phyloP scores from a whole-genome alignment of 1,140 invertebrate species.

The Zaprionus ghesquierei region DNA sequence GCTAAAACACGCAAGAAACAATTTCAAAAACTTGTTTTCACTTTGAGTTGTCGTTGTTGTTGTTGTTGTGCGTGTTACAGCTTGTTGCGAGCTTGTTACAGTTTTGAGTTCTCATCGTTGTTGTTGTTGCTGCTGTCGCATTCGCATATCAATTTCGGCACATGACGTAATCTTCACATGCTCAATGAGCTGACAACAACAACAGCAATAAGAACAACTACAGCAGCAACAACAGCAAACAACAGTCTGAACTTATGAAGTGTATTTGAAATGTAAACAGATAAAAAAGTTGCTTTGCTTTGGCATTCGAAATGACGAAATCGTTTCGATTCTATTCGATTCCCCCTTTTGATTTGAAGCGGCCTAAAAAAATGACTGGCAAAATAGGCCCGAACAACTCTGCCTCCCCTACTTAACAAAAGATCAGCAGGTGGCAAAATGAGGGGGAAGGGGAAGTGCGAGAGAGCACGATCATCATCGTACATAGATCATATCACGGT shows the following conservation, averaged over 20 bases:
- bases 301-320: slow-evolving; percentile 16
- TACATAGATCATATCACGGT: slow-evolving; percentile 14
- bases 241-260: slow-evolving; percentile 58
- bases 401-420: neutral
- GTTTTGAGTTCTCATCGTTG: slow-evolving; percentile 26
- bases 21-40: slow-evolving; percentile 37
- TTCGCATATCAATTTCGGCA: slow-evolving; percentile 79
- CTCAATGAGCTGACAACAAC: slow-evolving; percentile 46
- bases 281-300: slow-evolving; percentile 43
- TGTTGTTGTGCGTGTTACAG: slow-evolving; percentile 50
- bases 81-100: slow-evolving; percentile 52
- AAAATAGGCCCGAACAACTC: slow-evolving; percentile 5
- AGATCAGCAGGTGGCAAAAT: neutral
- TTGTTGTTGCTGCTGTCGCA: slow-evolving; percentile 40
- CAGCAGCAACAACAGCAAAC: slow-evolving; percentile 31
- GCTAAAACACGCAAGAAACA: slow-evolving; percentile 15
- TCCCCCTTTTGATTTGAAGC: neutral
- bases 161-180: slow-evolving; percentile 80
- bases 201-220: slow-evolving; percentile 36
- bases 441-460: neutral
- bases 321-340: slow-evolving; percentile 18
- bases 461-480: neutral
- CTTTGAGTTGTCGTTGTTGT: neutral
- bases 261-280: slow-evolving; percentile 77
- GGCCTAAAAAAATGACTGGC: slow-evolving; percentile 18